Evolutionary conservation across 2,888 invertebrate genomes (phyloP).

Genomic region (Agrochola circellaris): DNA sequence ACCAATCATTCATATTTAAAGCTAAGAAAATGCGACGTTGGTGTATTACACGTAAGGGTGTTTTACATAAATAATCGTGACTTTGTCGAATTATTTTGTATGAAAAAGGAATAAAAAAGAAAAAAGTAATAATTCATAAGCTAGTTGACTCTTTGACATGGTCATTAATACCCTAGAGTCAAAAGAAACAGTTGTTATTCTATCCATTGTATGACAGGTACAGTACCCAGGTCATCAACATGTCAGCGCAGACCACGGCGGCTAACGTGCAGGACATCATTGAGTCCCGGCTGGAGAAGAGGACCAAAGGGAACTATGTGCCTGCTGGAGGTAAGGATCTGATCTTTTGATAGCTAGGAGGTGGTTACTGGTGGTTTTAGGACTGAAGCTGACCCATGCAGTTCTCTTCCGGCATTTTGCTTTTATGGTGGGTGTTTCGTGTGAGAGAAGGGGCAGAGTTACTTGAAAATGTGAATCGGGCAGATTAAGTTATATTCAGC

Average conservation of each 20-base stretch:
- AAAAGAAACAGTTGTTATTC: too few species aligned
- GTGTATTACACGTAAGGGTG: too few species aligned
- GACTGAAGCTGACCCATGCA: background rate
- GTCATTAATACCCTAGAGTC: too few species aligned
- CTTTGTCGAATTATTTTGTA: too few species aligned
- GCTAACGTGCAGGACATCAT: slow-evolving; percentile 96
- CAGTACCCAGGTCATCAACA: slow-evolving; percentile 94
- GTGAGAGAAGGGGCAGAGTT: background rate
- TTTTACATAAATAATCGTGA: too few species aligned
- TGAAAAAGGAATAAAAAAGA: too few species aligned
- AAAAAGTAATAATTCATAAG: too few species aligned
- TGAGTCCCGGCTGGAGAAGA: slow-evolving; percentile 96
- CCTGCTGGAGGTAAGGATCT: slow-evolving; percentile 92
- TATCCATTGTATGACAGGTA: slow-evolving; percentile 74
- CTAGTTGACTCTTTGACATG: too few species aligned
- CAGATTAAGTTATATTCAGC: background rate
- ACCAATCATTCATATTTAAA: too few species aligned
- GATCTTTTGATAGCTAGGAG: too few species aligned
- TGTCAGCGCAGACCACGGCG: slow-evolving; percentile 97
- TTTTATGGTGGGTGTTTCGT: background rate
- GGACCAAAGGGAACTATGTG: slow-evolving; percentile 95
- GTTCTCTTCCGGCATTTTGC: background rate
- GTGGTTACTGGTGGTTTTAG: background rate
- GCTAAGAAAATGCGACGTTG: too few species aligned
- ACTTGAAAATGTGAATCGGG: background rate